Conservation (phyloP, 2,888 invertebrate species). For the Beris chalybata region DNA sequence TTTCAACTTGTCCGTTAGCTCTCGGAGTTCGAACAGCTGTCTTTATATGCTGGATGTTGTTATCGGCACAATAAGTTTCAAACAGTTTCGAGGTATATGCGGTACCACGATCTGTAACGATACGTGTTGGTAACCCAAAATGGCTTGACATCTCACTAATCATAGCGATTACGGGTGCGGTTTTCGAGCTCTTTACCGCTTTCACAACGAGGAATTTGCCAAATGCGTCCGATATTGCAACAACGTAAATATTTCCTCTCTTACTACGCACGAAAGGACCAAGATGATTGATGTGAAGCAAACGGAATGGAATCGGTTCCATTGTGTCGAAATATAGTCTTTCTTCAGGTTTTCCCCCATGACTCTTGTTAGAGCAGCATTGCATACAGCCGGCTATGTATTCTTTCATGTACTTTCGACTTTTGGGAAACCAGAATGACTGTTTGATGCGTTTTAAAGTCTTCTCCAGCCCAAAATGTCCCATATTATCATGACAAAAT, state of each 20-base stretch:
- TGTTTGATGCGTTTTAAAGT: conserved; percentile 38
- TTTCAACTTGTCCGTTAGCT: too few relatives aligned
- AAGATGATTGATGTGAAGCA: conserved; percentile 40
- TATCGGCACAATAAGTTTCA: conserved; percentile 39
- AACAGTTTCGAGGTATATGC: conserved; percentile 43
- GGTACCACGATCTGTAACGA: conserved; percentile 44
- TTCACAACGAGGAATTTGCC: conserved; percentile 35
- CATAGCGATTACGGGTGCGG: conserved; percentile 37
- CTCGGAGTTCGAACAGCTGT: too few relatives aligned
- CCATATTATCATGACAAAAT: conserved; percentile 41
- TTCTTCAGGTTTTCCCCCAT: conserved; percentile 34
- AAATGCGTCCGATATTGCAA: conserved; percentile 38
- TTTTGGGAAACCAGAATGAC: conserved; percentile 41
- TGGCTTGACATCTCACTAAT: conserved; percentile 37
- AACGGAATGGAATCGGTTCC: conserved; percentile 36
- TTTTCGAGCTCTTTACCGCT: conserved; percentile 38
- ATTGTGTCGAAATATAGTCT: conserved; percentile 35
- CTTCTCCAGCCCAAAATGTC: too few relatives aligned
- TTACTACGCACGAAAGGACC: conserved; percentile 40
- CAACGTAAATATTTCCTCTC: conserved; percentile 34
- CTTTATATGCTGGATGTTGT: too few relatives aligned
- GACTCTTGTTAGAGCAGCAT: conserved; percentile 39
- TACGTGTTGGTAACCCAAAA: conserved; percentile 43
- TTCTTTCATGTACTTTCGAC: conserved; percentile 36
- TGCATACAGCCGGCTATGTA: conserved; percentile 39